Conservation (phyloP, 2,888 invertebrate genomes). For the Abrostola triplasia region DNA sequence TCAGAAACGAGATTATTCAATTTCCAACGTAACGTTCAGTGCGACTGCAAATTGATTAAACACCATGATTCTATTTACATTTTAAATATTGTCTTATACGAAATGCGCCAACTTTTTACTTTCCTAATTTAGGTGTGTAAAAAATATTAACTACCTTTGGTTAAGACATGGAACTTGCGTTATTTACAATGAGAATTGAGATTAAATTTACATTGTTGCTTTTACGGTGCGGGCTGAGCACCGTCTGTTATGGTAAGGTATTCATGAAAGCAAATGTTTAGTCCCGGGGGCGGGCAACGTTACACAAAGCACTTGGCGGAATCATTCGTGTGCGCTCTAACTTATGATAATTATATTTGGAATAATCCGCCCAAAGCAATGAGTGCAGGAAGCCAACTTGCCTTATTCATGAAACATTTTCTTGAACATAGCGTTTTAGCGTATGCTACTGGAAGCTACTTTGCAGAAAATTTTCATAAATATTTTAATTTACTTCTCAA, state of each 20-base stretch:
- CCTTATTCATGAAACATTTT: conserved; percentile 34
- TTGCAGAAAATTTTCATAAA: too few species aligned
- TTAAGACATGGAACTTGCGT: conserved; percentile 61
- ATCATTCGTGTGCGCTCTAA: conserved; percentile 72
- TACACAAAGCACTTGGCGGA: conserved; percentile 66
- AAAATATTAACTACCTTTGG: conserved; percentile 24
- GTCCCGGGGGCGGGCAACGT: conserved; percentile 70
- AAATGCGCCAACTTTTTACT: conserved; percentile 11
- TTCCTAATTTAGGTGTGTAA: conserved; percentile 24
- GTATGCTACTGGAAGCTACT: not conserved
- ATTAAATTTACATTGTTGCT: conserved; percentile 86
- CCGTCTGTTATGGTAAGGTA: conserved; percentile 83
- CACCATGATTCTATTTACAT: conserved; percentile 51
- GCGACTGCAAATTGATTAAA: conserved; percentile 59
- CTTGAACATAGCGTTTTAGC: not conserved
- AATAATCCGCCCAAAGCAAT: conserved; percentile 72
- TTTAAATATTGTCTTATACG: conserved; percentile 29
- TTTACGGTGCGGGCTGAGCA: conserved; percentile 69
- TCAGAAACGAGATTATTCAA: conserved; percentile 84
- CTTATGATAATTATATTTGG: conserved; percentile 83
- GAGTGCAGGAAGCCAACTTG: conserved; percentile 42
- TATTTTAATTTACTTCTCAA: too few species aligned
- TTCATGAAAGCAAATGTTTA: conserved; percentile 84
- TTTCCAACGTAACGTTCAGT: conserved; percentile 72
- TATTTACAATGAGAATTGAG: conserved; percentile 78